Base-by-base conservation (phyloP, 1,140 invertebrate genomes). In the Penaeus indicus region DNA sequence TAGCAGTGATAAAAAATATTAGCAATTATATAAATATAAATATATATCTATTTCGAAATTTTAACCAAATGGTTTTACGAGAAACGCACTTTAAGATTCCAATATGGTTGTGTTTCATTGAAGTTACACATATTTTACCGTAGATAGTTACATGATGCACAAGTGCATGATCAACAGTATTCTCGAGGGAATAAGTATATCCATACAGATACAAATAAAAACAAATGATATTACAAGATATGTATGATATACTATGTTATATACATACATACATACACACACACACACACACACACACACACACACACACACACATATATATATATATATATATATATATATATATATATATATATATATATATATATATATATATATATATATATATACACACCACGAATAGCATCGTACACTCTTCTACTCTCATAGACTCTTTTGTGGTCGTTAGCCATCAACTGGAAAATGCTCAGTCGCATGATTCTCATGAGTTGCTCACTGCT, bases 341-440 rank as follows among this genome's bases (percentile, higher is more conserved):
- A 81, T 4, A 81, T 42, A 81, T 25, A 81, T 25, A 81, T 42
- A 81, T 60, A 81, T 60, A 81, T 25, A 81, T n/a, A 81, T n/a
- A 81, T n/a, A 60, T n/a, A 81, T 79, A 81, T 4, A 81, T 42
- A 81, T 25, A 81, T 25, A 81, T 42, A 81, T 60, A 81, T 60
- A 81, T 25, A 81, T n/a, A 81, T n/a, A 81, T n/a, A 60, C 1
- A 81, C 47, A 75, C 22, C 32, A 32, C 32, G 32, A 3, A 8
- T 75, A 38, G 38, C 3, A 38, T 4, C 25, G 25, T 19, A 27
- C n/a, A 22, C 22, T 75, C n/a, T 75, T 8, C 38, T 75, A 75
- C 22, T n/a, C 22, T 8, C 38, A 32, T 75, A 32, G 25, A 32
- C 38, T n/a, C 38, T 8, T 75, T n/a, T 75, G 69, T 75, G 69